These are phyloP conservation scores for Cephus spinipes DNA, from an alignment of 2,888 invertebrate species.

Conservation along the genomic window DNA sequence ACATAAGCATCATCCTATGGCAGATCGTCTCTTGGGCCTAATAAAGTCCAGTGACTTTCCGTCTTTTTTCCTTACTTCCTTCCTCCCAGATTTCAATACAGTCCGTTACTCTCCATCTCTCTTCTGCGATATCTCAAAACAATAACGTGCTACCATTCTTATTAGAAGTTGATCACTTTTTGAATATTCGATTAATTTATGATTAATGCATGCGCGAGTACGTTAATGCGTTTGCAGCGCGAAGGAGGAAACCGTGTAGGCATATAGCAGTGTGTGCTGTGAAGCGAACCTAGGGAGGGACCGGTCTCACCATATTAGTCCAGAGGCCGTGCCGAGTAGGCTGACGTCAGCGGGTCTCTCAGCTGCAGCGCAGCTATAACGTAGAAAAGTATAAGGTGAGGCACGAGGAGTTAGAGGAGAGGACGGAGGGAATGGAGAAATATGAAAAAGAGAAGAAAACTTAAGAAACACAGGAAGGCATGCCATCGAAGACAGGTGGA, in stretches of 20 bases:
- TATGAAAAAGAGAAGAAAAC: neutral
- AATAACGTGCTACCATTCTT: neutral
- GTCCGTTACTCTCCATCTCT: neutral
- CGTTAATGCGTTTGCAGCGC: neutral
- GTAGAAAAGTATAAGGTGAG: neutral
- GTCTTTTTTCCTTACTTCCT: neutral
- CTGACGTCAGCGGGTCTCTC: slow-evolving; percentile 34
- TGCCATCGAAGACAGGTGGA: neutral
- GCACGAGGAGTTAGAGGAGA: neutral
- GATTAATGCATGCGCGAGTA: neutral
- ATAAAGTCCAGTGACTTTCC: neutral
- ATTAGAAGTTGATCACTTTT: neutral
- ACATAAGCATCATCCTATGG: neutral
- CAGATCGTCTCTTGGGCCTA: neutral
- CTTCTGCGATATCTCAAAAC: neutral
- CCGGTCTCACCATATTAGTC: slow-evolving; percentile 54
- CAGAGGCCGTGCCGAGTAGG: slow-evolving; percentile 34
- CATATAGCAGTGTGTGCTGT: neutral
- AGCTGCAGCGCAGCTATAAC: neutral
- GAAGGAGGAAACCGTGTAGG: neutral
- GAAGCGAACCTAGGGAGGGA: slow-evolving; percentile 29
- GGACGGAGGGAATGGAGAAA: neutral
- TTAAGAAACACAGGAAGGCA: neutral
- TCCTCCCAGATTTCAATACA: neutral
- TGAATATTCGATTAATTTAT: neutral